Evolutionary conservation across 2,888 invertebrate species (phyloP), one percentile per base, ranked within the genome.

Genomic region (Drosophila paucipuncta): DNA sequence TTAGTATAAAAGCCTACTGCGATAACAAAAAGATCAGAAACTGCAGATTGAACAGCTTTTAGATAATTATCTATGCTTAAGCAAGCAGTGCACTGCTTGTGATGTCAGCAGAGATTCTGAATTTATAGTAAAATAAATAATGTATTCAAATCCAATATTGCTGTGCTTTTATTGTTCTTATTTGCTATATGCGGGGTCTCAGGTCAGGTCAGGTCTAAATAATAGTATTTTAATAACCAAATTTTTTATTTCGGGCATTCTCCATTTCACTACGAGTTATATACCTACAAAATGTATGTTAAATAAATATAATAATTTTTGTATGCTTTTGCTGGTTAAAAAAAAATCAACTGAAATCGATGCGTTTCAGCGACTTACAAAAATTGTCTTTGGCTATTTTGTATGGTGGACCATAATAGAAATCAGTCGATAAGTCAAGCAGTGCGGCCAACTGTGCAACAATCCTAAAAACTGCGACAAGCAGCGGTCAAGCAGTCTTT

Each of bases 1-100:
- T n/a, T 25, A 64, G 9, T 13, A 47, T n/a, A 35, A 18, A 10
- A 43, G 65, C 65, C 65, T 65, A 65, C 65, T 64, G 22, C 7
- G 18, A 18, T 18, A 0, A 13, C 11, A 22, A 13, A 43, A 43
- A 11, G 2, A 41, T 10, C n/a, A 1, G 4, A 41, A 18, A n/a
- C n/a, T 41, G n/a, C 41, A 22, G 7, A 22, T 22, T 43, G 1
- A 22, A 13, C 6, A 43, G 6, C 11, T 43, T 43, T 13, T n/a
- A 2, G 18, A 4, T 39, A 39, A 18, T 7, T 7, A 37, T 37
- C 1, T 1, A 37, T 2, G 9, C 35, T 18, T 39, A 1, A 18
- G 39, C 18, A 18, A 39, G 18, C 39, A 39, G 18, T 9, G 4
- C 18, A 39, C 39, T 18, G 18, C 39, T 18, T 39, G 39, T 9